Evolutionary conservation across 2,888 invertebrate genomes (phyloP).

Genomic region (Chloroclysta siterata): DNA sequence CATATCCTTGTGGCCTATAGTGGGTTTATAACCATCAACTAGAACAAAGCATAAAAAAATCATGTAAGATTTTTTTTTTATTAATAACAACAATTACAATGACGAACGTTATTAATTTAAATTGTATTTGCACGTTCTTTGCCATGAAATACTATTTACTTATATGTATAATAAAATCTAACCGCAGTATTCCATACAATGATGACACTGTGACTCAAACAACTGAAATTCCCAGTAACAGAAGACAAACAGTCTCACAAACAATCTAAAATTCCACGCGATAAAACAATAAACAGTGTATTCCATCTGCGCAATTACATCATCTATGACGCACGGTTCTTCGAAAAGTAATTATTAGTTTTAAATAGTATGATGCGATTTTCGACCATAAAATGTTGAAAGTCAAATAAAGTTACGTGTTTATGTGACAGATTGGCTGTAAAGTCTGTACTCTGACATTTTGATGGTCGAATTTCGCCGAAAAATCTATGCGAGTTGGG

Average conservation of each 20-base stretch:
- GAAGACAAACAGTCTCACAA: slow-evolving; percentile 12
- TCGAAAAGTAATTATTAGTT: slow-evolving; percentile 39
- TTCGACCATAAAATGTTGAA: slow-evolving; percentile 58
- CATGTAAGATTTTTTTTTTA: no score
- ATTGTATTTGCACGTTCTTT: neutral
- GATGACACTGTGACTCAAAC: neutral
- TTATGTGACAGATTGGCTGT: slow-evolving; percentile 65
- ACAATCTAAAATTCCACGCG: slow-evolving; percentile 30
- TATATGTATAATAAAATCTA: neutral
- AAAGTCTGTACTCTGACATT: slow-evolving; percentile 57
- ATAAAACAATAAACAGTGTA: slow-evolving; percentile 34
- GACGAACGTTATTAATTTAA: no score
- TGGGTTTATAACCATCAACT: no score
- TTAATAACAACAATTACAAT: no score
- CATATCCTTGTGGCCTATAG: no score
- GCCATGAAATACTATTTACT: neutral
- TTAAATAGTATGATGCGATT: slow-evolving; percentile 47
- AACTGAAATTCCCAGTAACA: slow-evolving; percentile 11
- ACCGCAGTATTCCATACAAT: slow-evolving; percentile 8
- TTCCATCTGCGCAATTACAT: slow-evolving; percentile 38
- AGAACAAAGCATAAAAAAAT: no score
- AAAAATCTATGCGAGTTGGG: slow-evolving; percentile 46
- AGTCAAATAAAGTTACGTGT: slow-evolving; percentile 71
- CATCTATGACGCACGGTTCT: slow-evolving; percentile 41
- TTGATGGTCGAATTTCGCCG: slow-evolving; percentile 58